Percentiles rank a stretch among this genome's conserved stretches.
These are phyloP conservation scores for Baronia brevicornis DNA, from an alignment of 2,888 invertebrate species.

Conservation along the genomic window DNA sequence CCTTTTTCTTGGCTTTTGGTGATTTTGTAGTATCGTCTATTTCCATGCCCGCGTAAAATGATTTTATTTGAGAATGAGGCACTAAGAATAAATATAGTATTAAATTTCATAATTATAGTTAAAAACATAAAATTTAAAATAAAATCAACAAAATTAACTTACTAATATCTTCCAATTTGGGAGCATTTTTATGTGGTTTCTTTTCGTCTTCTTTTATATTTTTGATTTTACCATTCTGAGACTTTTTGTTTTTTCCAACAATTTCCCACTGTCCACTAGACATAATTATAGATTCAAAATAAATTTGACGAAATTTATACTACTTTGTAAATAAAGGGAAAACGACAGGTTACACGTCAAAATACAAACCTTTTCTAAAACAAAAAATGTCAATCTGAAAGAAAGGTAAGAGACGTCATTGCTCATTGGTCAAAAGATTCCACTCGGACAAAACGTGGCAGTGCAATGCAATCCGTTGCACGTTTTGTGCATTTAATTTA, in stretches of 20 bases:
- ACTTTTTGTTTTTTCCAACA: constrained; percentile 80
- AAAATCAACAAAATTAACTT: constrained; percentile 53
- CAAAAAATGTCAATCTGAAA: constrained; percentile 40
- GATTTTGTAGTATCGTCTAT: constrained; percentile 77
- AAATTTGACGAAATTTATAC: constrained; percentile 23
- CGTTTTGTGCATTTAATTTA: constrained; percentile 17
- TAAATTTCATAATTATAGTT: constrained; percentile 9
- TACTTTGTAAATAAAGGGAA: constrained; percentile 59
- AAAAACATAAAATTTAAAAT: constrained; percentile 15
- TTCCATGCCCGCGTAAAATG: constrained; percentile 78
- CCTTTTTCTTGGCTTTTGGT: constrained; percentile 69
- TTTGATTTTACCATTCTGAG: constrained; percentile 70
- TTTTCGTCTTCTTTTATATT: constrained; percentile 76
- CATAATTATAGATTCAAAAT: constrained; percentile 37
- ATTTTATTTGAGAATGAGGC: constrained; percentile 80
- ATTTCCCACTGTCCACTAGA: constrained; percentile 81
- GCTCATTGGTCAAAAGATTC: constrained; percentile 54
- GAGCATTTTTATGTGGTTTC: constrained; percentile 77
- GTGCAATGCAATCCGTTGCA: constrained; percentile 18
- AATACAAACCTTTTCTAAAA: constrained; percentile 40
- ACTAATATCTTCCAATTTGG: constrained; percentile 86
- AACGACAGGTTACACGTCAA: constrained; percentile 68
- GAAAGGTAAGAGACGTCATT: constrained; percentile 25
- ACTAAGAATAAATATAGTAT: constrained; percentile 61
- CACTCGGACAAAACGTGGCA: constrained; percentile 70